A percentile compares a stretch with the other conserved stretches of the same genome.
phyloP scores from a whole-genome alignment of 1,140 invertebrate genomes.

The Trichonephila inaurata region DNA sequence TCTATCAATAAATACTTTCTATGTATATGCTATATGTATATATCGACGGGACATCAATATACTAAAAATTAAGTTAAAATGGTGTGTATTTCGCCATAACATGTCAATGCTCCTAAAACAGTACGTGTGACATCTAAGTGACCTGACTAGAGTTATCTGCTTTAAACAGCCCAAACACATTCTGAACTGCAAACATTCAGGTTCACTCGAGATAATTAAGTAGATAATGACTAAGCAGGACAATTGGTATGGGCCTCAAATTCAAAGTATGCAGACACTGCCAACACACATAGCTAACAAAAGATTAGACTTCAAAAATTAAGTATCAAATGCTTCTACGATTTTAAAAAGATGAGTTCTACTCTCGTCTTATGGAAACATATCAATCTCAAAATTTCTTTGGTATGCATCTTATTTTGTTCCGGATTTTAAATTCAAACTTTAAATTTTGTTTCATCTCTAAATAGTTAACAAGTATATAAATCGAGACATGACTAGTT shows the following conservation, averaged over 20 bases:
- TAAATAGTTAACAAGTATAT: constrained; percentile 77
- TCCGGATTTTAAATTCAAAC: constrained; percentile 59
- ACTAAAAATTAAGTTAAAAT: constrained; percentile 75
- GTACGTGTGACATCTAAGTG: constrained; percentile 62
- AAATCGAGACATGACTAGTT: constrained; percentile 76
- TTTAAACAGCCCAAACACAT: constrained; percentile 40
- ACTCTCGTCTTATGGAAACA: constrained; percentile 31
- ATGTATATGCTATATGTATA: constrained; percentile 68
- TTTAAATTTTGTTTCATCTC: constrained; percentile 62
- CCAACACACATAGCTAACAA: constrained; percentile 74
- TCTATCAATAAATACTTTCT: constrained; percentile 72
- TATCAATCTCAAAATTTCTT: constrained; percentile 62
- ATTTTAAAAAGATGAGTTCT: constrained; percentile 47
- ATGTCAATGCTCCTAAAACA: constrained; percentile 75
- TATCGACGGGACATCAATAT: constrained; percentile 74
- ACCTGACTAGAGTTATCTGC: constrained; percentile 64
- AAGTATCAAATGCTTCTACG: constrained; percentile 39
- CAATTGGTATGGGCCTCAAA: constrained; percentile 53
- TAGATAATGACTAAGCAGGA: constrained; percentile 69
- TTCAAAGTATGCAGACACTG: constrained; percentile 71
- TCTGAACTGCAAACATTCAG: constrained; percentile 52
- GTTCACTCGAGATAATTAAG: constrained; percentile 62
- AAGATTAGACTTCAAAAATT: constrained; percentile 57
- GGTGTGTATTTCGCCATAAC: constrained; percentile 70
- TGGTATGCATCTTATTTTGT: constrained; percentile 62